phyloP scores from a whole-genome alignment of 1,140 invertebrate species.

The Mesaphorura yosii region DNA sequence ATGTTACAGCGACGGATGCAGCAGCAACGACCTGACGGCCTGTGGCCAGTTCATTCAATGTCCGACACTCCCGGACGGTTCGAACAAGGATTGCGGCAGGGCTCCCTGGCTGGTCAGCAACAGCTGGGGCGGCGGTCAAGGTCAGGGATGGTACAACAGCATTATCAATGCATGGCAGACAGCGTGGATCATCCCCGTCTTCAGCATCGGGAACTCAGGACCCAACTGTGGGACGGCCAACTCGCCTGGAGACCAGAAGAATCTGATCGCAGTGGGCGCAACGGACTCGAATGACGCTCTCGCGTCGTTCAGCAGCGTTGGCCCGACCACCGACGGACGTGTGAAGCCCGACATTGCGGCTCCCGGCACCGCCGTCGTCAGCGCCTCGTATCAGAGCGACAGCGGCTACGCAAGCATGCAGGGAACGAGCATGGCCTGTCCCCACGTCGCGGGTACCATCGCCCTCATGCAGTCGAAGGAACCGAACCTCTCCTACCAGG shows the following conservation, averaged over 20 bases:
- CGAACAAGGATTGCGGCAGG: neutral
- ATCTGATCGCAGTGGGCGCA: constrained; percentile 8
- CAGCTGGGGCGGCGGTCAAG: constrained; percentile 7
- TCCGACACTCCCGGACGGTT: neutral
- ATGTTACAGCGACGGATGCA: neutral
- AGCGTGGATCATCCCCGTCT: neutral
- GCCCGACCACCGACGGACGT: constrained; percentile 4
- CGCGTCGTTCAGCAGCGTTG: neutral
- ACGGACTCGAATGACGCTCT: neutral
- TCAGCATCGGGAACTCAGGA: constrained; percentile 4
- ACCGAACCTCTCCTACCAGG: neutral
- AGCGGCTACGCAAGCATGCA: neutral
- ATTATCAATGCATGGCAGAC: neutral
- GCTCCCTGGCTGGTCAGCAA: constrained; percentile 5
- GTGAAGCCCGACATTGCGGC: constrained; percentile 15
- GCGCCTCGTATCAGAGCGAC: constrained; percentile 1
- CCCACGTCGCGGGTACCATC: constrained; percentile 9
- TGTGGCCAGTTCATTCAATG: constrained; percentile 14
- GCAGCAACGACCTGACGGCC: neutral
- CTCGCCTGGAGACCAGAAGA: neutral
- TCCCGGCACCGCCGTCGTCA: constrained; percentile 5
- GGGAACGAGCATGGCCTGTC: constrained; percentile 11
- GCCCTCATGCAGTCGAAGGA: neutral
- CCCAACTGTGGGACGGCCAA: constrained; percentile 3
- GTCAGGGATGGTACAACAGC: neutral